These are phyloP conservation scores for Saxicola maurus DNA, from an alignment of 2,797 vertebrate genomes.

Conservation along the genomic window DNA sequence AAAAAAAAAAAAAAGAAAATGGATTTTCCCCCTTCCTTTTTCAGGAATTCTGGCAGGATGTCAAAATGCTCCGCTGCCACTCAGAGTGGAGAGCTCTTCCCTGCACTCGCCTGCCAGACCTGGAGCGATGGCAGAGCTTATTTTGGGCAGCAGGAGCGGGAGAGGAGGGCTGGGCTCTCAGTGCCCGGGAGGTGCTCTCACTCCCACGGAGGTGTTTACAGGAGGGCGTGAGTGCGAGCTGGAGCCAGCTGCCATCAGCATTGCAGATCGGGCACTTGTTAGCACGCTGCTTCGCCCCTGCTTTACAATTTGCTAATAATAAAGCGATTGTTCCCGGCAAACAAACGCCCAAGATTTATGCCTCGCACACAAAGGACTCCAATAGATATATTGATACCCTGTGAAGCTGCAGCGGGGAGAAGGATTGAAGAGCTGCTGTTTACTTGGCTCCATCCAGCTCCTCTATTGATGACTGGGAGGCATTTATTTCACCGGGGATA, in stretches of 20 bases:
- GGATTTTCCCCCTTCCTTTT: neutral
- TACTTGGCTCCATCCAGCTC: constrained; percentile 21
- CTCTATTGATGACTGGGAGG: constrained; percentile 37
- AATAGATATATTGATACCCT: constrained; percentile 58
- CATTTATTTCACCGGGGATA: constrained; percentile 19
- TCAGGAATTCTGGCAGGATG: neutral
- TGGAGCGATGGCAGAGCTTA: neutral
- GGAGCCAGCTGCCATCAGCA: constrained; percentile 24
- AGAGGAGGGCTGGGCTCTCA: constrained; percentile 3
- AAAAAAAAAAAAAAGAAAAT: neutral
- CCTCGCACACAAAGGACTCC: constrained; percentile 25
- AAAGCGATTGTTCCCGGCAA: constrained; percentile 38
- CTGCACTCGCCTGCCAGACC: neutral
- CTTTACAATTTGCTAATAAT: constrained; percentile 37
- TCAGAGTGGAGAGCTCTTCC: neutral
- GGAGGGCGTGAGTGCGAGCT: neutral
- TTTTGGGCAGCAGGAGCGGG: neutral
- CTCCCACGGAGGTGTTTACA: constrained; percentile 30
- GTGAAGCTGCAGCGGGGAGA: neutral
- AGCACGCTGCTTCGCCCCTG: neutral
- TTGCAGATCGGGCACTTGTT: constrained; percentile 46
- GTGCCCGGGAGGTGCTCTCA: constrained; percentile 21
- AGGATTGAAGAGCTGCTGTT: constrained; percentile 8
- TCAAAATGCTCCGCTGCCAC: neutral
- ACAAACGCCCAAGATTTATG: constrained; percentile 29